Evolutionary conservation across 2,888 invertebrate species (phyloP).

Genomic region (Cantharis flavilabris): DNA sequence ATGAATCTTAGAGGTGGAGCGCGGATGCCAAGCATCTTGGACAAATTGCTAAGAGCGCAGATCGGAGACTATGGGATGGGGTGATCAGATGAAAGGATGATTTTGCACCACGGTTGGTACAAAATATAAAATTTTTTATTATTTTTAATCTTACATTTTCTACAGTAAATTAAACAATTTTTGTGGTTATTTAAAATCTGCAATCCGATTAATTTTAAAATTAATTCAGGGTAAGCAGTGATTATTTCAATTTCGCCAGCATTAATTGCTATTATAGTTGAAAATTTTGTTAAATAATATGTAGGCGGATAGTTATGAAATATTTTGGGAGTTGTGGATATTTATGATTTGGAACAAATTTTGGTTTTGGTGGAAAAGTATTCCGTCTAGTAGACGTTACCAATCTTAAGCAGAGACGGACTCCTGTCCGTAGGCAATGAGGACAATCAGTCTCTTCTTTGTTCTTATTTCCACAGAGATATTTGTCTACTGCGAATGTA

Average conservation of each 20-base stretch:
- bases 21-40: constrained; percentile 47
- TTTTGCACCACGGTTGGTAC: constrained; percentile 35
- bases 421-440: constrained; percentile 54
- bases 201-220: neutral
- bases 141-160: neutral
- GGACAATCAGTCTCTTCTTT: constrained; percentile 54
- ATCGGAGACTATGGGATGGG: constrained; percentile 43
- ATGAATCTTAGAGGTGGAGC: constrained; percentile 55
- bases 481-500: constrained; percentile 49
- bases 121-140: neutral
- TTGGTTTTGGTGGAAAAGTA: constrained; percentile 41
- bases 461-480: constrained; percentile 52
- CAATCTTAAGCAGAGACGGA: constrained; percentile 50
- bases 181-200: neutral
- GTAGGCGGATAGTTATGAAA: neutral
- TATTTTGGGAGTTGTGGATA: neutral
- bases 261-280: neutral
- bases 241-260: neutral
- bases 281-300: neutral
- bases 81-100: constrained; percentile 34
- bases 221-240: neutral
- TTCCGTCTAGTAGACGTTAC: constrained; percentile 36
- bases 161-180: neutral
- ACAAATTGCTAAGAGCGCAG: constrained; percentile 54
- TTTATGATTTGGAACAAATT: neutral